Conservation (phyloP, 2,113 vertebrate genomes). For the Phocoena sinus region DNA sequence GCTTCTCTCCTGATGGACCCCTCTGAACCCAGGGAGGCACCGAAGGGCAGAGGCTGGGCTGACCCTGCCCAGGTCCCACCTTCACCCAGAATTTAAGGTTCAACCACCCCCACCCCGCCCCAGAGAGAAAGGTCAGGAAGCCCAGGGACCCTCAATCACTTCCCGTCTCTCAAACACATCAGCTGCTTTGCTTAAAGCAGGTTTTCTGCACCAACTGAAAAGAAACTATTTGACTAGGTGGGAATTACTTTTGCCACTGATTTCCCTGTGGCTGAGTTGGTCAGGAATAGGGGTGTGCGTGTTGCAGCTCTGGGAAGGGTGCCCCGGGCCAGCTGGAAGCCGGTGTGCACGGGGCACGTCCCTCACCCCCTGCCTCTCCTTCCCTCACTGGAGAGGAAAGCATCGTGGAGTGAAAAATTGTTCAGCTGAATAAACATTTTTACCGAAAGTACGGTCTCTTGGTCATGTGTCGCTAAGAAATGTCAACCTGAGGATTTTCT, state of each 20-base stretch:
- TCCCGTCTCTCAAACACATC: not conserved
- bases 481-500: not conserved
- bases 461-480: not conserved
- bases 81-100: not conserved
- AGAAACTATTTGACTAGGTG: not conserved
- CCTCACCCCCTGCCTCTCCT: too few species aligned
- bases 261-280: not conserved
- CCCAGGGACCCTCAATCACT: too few species aligned
- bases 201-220: not conserved
- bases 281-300: fast-evolving
- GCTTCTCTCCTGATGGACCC: not conserved
- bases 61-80: too few species aligned
- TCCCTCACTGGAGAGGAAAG: too few species aligned
- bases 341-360: fast-evolving
- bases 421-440: not conserved
- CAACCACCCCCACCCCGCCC: too few species aligned
- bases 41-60: not conserved
- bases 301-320: not conserved
- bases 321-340: not conserved
- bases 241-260: too few species aligned
- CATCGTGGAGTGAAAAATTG: not conserved
- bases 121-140: not conserved
- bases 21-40: too few species aligned
- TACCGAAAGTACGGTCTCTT: not conserved
- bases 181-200: not conserved